A percentile compares a stretch with the other conserved stretches of the same genome.
Conservation (phyloP, 1,140 invertebrate genomes). For the Battus philenor region DNA sequence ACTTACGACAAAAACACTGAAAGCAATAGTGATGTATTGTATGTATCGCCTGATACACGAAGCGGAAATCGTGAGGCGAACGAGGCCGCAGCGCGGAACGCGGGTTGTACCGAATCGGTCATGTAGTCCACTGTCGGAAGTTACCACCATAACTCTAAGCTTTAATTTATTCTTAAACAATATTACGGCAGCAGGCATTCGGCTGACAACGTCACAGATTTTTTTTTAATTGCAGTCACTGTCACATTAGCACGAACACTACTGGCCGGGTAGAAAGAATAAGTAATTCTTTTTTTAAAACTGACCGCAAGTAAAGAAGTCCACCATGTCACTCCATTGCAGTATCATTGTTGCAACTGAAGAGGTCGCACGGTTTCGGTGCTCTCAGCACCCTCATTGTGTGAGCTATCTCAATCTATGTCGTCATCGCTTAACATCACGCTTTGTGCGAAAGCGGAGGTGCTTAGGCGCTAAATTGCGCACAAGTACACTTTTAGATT, state of each 20-base stretch:
- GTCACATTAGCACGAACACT: neutral
- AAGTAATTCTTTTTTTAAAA: slow-evolving; percentile 26
- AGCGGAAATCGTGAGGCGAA: slow-evolving; percentile 33
- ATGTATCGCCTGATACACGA: slow-evolving; percentile 26
- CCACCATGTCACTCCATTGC: slow-evolving; percentile 67
- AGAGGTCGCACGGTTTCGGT: slow-evolving; percentile 44
- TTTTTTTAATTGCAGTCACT: neutral
- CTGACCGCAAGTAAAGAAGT: slow-evolving; percentile 53
- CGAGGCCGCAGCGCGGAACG: slow-evolving; percentile 42
- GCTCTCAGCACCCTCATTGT: slow-evolving; percentile 33
- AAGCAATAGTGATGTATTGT: slow-evolving; percentile 61
- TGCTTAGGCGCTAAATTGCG: neutral
- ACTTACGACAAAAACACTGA: slow-evolving; percentile 48
- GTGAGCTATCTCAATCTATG: slow-evolving; percentile 39
- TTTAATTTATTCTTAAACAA: slow-evolving; percentile 2
- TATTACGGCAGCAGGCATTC: neutral
- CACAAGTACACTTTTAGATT: neutral
- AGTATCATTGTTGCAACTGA: slow-evolving; percentile 67
- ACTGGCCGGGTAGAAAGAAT: slow-evolving; percentile 12
- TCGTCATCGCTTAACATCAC: slow-evolving; percentile 21
- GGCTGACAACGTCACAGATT: neutral
- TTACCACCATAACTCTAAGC: slow-evolving; percentile 16
- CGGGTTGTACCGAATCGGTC: slow-evolving; percentile 37
- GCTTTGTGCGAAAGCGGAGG: slow-evolving; percentile 25
- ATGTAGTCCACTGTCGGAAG: slow-evolving; percentile 29